Evolutionary conservation across 1,140 invertebrate species (phyloP).

Genomic region (Harlomillsia oculata): DNA sequence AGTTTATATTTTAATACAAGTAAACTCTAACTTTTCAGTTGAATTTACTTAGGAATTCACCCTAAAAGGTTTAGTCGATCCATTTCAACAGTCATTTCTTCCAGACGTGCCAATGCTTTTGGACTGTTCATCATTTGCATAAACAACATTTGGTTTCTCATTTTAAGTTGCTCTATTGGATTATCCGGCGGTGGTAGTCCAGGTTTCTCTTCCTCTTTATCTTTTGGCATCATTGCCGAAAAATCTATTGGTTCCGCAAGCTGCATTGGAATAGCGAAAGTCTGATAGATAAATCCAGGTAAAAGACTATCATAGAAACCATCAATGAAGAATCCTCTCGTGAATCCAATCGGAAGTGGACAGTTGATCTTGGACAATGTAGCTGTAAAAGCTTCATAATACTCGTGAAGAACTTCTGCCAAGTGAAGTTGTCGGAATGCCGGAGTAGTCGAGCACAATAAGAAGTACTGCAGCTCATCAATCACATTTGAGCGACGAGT

Average conservation of each 20-base stretch:
- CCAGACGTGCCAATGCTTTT: too few relatives aligned
- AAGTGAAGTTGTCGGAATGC: slow-evolving; percentile 8
- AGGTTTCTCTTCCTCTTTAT: too few relatives aligned
- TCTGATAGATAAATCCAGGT: slow-evolving; percentile 4
- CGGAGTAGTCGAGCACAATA: slow-evolving; percentile 8
- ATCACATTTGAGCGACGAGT: not conserved
- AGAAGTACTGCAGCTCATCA: slow-evolving; percentile 7
- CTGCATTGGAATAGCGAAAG: slow-evolving; percentile 19
- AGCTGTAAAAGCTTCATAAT: slow-evolving; percentile 9
- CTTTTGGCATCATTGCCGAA: not conserved
- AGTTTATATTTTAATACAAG: too few relatives aligned
- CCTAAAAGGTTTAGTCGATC: too few relatives aligned
- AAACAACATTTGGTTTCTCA: not conserved
- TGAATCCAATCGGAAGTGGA: slow-evolving; percentile 3
- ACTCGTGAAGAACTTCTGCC: not conserved
- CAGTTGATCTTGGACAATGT: not conserved
- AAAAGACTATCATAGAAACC: not conserved
- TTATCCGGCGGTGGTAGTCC: not conserved
- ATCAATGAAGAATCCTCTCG: slow-evolving; percentile 2
- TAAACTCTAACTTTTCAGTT: too few relatives aligned
- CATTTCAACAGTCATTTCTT: too few relatives aligned
- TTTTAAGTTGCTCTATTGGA: not conserved
- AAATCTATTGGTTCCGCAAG: not conserved
- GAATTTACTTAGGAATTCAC: too few relatives aligned
- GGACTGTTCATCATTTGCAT: not conserved